Evolutionary conservation across 2,113 vertebrate species (phyloP), one percentile per base, ranked within the genome.

Genomic region (Myotis lucifugus): DNA sequence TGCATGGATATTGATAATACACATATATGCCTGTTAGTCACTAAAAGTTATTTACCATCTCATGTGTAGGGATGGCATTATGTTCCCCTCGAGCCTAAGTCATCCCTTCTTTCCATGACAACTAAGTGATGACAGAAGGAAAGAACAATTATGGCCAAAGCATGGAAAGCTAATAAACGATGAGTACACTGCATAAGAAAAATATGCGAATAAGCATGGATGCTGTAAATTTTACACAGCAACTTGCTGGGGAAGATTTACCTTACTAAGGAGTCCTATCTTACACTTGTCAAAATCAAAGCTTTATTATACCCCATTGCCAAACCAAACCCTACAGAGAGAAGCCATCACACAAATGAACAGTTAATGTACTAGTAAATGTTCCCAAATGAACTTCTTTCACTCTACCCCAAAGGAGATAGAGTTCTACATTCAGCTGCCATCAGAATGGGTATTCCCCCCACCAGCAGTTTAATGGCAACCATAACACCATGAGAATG

Each of bases 151-250:
- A 72, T 37, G 19, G 56, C 9, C 52, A 90, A 74, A 69, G 32
- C 59, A 8, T 42, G 32, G 48, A 69, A 93, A 95, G 77, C 85
- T 74, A 89, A 93, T 72, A 91, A 92, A 97, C 90, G 50, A 86
- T 25, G 54, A 91, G 67, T 13, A 82, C 23, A 29, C 17, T 48
- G 6, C 8, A 0, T n/a, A 42, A 67, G 87, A 54, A 56, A 95
- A 86, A 23, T 18, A 69, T 0, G 27, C 3, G 40, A 69, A 37
- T 66, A 7, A 67, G 50, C 8, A 12, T 0, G 6, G 56, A 84
- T 48, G 37, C 48, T 93, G 9, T 81, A 52, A 13, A 76, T 84
- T 76, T 79, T 67, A 48, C 64, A 85, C 7, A 69, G 72, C 21
- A 73, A 64, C 64, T 82, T 56, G 1, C 69, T 85, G 61, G 76